Conservation (phyloP, 2,888 invertebrate species). For the Aromia moschata region DNA sequence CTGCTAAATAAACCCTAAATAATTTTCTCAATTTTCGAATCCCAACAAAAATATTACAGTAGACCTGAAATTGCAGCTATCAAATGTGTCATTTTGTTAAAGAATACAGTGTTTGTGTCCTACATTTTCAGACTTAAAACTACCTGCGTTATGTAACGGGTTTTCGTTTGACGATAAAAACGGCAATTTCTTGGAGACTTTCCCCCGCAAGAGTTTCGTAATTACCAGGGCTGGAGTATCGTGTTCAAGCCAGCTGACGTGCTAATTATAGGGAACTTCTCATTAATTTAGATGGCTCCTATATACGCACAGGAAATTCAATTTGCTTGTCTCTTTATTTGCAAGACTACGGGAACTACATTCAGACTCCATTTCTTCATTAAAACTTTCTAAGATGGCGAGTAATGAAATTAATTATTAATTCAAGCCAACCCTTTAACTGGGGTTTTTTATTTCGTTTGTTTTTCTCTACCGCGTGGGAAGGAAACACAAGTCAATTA, state of each 20-base stretch:
- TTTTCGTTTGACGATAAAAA: slow-evolving; percentile 18
- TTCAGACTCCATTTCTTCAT: slow-evolving; percentile 16
- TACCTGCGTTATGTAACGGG: too few relatives aligned
- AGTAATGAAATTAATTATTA: neutral
- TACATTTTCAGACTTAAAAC: too few relatives aligned
- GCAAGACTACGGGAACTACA: slow-evolving; percentile 12
- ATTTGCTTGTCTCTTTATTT: slow-evolving; percentile 24
- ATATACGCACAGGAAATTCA: slow-evolving; percentile 25
- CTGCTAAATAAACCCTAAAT: too few relatives aligned
- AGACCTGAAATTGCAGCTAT: too few relatives aligned
- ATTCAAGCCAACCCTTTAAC: neutral
- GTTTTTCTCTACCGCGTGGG: neutral
- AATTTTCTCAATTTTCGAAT: too few relatives aligned
- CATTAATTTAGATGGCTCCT: slow-evolving; percentile 37
- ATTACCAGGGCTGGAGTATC: slow-evolving; percentile 38
- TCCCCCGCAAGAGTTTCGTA: slow-evolving; percentile 36
- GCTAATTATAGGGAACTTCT: slow-evolving; percentile 40
- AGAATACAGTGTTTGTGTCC: too few relatives aligned
- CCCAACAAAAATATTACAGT: too few relatives aligned
- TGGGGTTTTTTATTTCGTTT: neutral
- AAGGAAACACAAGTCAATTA: neutral
- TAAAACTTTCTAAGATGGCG: slow-evolving; percentile 15
- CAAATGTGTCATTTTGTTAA: too few relatives aligned
- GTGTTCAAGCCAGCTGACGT: slow-evolving; percentile 40
- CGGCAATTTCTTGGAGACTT: slow-evolving; percentile 25